A percentile compares a stretch with the other conserved stretches of the same genome.
Evolutionary conservation across 2,113 vertebrate genomes (phyloP).

Genomic region (Solea senegalensis): DNA sequence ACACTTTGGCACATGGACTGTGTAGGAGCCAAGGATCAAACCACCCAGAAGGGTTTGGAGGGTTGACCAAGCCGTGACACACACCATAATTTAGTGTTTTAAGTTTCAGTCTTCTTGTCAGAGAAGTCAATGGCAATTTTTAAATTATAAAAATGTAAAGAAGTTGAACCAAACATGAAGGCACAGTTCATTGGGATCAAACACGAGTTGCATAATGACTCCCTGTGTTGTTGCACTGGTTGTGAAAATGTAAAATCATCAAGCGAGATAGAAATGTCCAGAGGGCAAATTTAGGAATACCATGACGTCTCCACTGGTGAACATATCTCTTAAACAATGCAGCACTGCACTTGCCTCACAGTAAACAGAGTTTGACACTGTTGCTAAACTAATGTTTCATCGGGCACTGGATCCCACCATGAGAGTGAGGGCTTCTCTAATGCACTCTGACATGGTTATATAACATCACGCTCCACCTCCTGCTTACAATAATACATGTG

Average conservation of each 20-base stretch:
- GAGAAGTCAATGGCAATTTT: too few species aligned
- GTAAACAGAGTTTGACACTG: slow-evolving; percentile 65
- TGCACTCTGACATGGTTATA: slow-evolving; percentile 60
- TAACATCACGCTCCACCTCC: slow-evolving; percentile 50
- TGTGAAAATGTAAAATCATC: too few species aligned
- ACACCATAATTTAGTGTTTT: too few species aligned
- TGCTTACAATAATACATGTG: slow-evolving; percentile 60
- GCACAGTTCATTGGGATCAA: too few species aligned
- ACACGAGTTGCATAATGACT: too few species aligned
- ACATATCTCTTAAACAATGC: slow-evolving; percentile 23
- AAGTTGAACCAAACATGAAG: too few species aligned
- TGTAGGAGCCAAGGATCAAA: not conserved
- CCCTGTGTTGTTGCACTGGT: too few species aligned
- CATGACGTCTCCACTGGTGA: slow-evolving; percentile 18
- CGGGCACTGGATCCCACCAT: slow-evolving; percentile 40
- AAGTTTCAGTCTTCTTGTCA: not conserved
- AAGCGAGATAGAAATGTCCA: slow-evolving; percentile 5
- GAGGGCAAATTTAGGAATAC: not conserved
- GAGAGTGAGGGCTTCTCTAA: slow-evolving; percentile 66
- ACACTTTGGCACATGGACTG: not conserved
- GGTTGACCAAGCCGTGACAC: too few species aligned
- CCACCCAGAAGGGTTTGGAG: too few species aligned
- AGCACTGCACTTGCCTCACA: slow-evolving; percentile 35
- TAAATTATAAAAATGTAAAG: too few species aligned
- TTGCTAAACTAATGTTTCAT: slow-evolving; percentile 74